Base-by-base conservation (phyloP, 2,888 invertebrate species). In the Euzetes globulus region DNA sequence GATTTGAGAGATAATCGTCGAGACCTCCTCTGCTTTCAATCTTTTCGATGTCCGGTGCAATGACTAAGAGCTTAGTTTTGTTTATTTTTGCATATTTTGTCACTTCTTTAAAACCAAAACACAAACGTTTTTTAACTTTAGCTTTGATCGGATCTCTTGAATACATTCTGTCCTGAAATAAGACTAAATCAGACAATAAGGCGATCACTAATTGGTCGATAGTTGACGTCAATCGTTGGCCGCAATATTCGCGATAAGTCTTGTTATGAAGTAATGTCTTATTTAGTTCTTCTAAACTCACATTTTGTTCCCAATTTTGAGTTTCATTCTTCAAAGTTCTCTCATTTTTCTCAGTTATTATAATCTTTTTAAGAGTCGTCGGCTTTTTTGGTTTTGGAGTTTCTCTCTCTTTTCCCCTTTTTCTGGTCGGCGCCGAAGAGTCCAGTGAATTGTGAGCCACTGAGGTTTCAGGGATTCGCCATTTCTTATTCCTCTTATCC, bases 21-120 rank as follows among this genome's bases (percentile, higher is more conserved):
- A 88, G 80, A 0, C 87, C 87, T 4, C 68, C 68, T 9, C 4
- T 68, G 25, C 41, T 68, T 76, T 83, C 81, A 68, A 83, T 83
- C 78, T 82, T 82, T 79, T 88, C 88, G 78, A 88, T 83, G 80
- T 89, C 87, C 2, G 88, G 86, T 11, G 89, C 88, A 70, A 89
- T 83, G 9, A 89, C 82, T 9, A 89, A 81, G 76, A 87, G 81
- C 79, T 87, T 87, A 0, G 88, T 82, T 81, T 87, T 87, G 75
- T 85, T 85, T 33, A 87, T 81, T 65, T 83, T 83, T n/a, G 89
- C 80, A 79, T 86, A 86, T 76, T 86, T 86, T 65, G 85, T 83
- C 0, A 86, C 85, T 81, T 89, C 88, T 65, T 87, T 85, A 68
- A 89, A 84, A 11, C 89, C 89, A 71, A 86, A 82, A 0, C 88